Evolutionary conservation across 1,140 invertebrate genomes (phyloP).

Genomic region (Battus philenor): DNA sequence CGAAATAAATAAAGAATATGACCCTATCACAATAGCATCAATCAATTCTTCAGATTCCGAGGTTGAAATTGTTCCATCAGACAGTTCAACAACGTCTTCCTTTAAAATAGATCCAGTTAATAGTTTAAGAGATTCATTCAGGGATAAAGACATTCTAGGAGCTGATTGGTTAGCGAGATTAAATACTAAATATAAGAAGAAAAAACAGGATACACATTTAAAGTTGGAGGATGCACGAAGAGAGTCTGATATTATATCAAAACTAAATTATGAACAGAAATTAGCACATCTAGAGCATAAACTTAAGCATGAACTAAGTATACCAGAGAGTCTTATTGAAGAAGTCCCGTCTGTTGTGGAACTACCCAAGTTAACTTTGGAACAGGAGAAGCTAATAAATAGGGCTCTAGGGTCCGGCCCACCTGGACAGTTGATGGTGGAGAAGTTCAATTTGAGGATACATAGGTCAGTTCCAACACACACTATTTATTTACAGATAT

Average conservation of each 20-base stretch:
- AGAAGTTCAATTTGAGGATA: constrained; percentile 80
- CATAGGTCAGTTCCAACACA: constrained; percentile 58
- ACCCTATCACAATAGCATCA: constrained; percentile 63
- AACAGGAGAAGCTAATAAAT: constrained; percentile 72
- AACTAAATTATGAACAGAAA: constrained; percentile 63
- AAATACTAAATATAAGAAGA: constrained; percentile 62
- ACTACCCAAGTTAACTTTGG: constrained; percentile 71
- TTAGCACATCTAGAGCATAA: constrained; percentile 59
- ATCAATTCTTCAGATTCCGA: constrained; percentile 71
- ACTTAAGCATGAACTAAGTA: constrained; percentile 63
- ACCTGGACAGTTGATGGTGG: constrained; percentile 70
- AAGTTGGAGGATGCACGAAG: constrained; percentile 53
- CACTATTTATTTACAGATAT: too few species aligned
- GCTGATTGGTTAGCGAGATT: constrained; percentile 56
- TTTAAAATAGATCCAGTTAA: constrained; percentile 56
- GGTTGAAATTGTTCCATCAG: constrained; percentile 57
- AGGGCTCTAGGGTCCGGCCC: constrained; percentile 69
- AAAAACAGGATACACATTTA: constrained; percentile 47
- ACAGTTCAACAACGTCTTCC: constrained; percentile 62
- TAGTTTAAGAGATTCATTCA: constrained; percentile 46
- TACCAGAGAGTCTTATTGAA: constrained; percentile 60
- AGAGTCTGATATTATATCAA: constrained; percentile 63
- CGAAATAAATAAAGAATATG: constrained; percentile 52
- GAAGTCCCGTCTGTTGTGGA: constrained; percentile 64
- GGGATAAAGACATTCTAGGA: constrained; percentile 43